phyloP scores from a whole-genome alignment of 2,113 vertebrate genomes.

The Tricholaema leucomelas region DNA sequence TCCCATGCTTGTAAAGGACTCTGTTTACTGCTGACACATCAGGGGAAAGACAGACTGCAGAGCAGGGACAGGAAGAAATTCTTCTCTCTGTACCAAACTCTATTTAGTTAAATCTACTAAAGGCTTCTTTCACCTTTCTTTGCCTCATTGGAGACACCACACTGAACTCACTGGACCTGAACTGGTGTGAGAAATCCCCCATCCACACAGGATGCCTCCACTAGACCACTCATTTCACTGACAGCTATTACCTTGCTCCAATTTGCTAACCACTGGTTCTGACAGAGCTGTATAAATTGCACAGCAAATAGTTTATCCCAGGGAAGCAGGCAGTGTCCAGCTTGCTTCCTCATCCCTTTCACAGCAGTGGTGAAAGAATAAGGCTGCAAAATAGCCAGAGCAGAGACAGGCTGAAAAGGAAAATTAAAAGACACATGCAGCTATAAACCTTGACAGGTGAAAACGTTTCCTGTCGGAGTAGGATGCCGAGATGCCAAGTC shows the following conservation, averaged over 20 bases:
- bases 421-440: conserved; percentile 56
- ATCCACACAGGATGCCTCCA: not conserved
- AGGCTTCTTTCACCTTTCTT: not conserved
- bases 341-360: conserved; percentile 48
- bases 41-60: not conserved
- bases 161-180: not conserved
- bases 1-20: not conserved
- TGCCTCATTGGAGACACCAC: not conserved
- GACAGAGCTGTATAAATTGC: conserved; percentile 34
- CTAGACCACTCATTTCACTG: conserved; percentile 51
- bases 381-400: not conserved
- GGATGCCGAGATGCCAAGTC: conserved; percentile 42
- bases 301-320: conserved; percentile 50
- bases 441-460: conserved; percentile 65
- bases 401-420: conserved; percentile 9
- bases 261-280: conserved; percentile 56
- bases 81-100: not conserved
- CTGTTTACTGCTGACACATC: not conserved
- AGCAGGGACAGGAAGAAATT: not conserved
- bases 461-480: conserved; percentile 59
- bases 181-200: not conserved
- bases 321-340: conserved; percentile 29
- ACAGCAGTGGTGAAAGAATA: conserved; percentile 1
- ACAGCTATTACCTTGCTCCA: conserved; percentile 50
- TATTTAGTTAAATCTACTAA: not conserved